Evolutionary conservation across 2,888 invertebrate genomes (phyloP), one percentile per base, ranked within the genome.

Genomic region (Brachycybe producta): DNA sequence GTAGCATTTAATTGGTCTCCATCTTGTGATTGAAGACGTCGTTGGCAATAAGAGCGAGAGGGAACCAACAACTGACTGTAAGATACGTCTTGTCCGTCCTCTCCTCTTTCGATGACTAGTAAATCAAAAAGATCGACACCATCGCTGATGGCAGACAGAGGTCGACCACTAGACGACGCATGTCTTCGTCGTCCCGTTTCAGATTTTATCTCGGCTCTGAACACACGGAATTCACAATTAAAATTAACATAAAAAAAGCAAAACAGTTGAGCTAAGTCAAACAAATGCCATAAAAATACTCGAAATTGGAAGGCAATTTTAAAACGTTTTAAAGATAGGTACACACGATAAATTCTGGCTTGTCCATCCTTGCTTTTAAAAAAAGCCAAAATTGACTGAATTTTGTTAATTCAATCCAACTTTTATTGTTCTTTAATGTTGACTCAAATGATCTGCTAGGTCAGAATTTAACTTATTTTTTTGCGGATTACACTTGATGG

Each of bases 1-100:
- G 32, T 32, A n/a, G 36, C 15, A 15, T 24, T n/a, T 8, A 19
- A n/a, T 24, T 34, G 46, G 13, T 46, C 46, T 15, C 36, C 46
- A 7, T 23, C 15, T 21, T 44, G 44, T 5, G 46, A 46, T 26
- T 26, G 35, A 13, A 36, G 36, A 13, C 46, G 46, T 3, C 46
- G 46, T 7, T 34, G 36, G n/a, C n/a, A 34, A 36, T 26, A 75
- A 54, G 75, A 70, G 54, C 74, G 75, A 19, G 87, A 82, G 44
- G 88, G 84, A 48, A 83, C 78, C 56, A 91, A 70, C 53, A 90
- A 70, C 64, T 84, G 82, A 32, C 84, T 84, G 69, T 90, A 92
- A 17, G 91, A 91, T 60, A 87, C 78, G 68, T 90, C 88, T 81
- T 87, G 87, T 49, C 87, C 88, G 67, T 85, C 84, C 66, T 81